Conservation (phyloP, 2,113 vertebrate genomes). For the Hiodon tergisus region DNA sequence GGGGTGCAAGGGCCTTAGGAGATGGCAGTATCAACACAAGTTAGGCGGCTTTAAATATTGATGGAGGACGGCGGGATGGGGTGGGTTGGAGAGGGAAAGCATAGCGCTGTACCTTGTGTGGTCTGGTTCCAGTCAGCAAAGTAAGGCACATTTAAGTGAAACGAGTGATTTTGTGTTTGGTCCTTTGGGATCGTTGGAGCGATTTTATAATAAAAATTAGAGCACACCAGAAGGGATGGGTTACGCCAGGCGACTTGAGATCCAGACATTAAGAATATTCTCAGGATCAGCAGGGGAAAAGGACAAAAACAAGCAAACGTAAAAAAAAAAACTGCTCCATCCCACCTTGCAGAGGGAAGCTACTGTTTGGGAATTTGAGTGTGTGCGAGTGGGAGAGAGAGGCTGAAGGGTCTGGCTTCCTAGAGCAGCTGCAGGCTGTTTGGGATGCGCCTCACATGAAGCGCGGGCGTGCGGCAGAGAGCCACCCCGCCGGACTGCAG, state of each 20-base stretch:
- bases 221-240: neutral
- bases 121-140: slow-evolving; percentile 16
- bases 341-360: neutral
- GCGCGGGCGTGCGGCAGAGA: slow-evolving; percentile 28
- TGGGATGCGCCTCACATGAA: slow-evolving; percentile 56
- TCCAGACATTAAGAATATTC: neutral
- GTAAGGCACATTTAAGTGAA: slow-evolving; percentile 4
- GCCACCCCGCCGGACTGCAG: slow-evolving; percentile 41
- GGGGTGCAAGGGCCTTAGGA: neutral
- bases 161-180: slow-evolving; percentile 8
- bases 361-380: neutral
- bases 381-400: neutral
- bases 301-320: too few species aligned
- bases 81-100: neutral
- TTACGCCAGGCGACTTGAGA: neutral
- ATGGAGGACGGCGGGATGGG: slow-evolving; percentile 1
- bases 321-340: neutral
- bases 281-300: too few species aligned
- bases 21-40: slow-evolving; percentile 1
- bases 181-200: neutral
- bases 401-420: slow-evolving; percentile 21
- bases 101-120: slow-evolving; percentile 10
- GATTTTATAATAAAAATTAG: too few species aligned
- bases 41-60: slow-evolving; percentile 22
- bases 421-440: slow-evolving; percentile 42